Evolutionary conservation across 1,140 invertebrate genomes (phyloP), one percentile per base, ranked within the genome.

Genomic region (Pachyrhynchus sulphureomaculatus): DNA sequence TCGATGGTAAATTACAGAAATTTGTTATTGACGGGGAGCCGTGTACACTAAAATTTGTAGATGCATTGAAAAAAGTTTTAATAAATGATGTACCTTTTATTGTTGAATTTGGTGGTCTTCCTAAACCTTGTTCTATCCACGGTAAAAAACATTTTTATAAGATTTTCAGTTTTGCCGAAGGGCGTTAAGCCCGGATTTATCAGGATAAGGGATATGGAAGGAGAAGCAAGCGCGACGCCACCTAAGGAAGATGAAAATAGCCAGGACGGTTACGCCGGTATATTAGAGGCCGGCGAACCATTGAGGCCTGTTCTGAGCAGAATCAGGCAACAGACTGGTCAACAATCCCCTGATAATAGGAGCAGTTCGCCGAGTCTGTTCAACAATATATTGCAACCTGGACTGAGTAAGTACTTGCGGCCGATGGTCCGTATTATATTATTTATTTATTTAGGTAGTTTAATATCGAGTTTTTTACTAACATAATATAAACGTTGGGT

Each of bases 91-190:
- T 86, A 67, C 86, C 89, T 1, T 92, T 93, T 72, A 84, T 87
- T 72, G 85, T 91, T 1, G 88, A 93, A 62, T 98, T 96, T 80
- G 95, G 95, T 42, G 95, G 94, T 8, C 80, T 96, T 34, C 94
- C 95, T 0, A 92, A 94, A 70, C 88, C 93, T 0, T 88, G 96
- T 49, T 83, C 88, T 47, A 82, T 96, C 21, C 84, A 86, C 18
- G 88, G 86, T 15, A 86, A 87, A 59, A 89, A 89, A 64, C 90
- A 94, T 76, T 94, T n/a, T 90, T 67, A 84, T 98, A 17, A 80
- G 92, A 26, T 86, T 96, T 63, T 83, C 89, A 0, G 88, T 89
- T 0, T 77, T 95, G 47, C 91, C 94, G 0, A 84, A 86, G 47
- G 86, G 88, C 20, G 79, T 90, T 2, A 81, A 80, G 39, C 85